Evolutionary conservation across 2,113 vertebrate genomes (phyloP).

Genomic region (Oreochromis niloticus): DNA sequence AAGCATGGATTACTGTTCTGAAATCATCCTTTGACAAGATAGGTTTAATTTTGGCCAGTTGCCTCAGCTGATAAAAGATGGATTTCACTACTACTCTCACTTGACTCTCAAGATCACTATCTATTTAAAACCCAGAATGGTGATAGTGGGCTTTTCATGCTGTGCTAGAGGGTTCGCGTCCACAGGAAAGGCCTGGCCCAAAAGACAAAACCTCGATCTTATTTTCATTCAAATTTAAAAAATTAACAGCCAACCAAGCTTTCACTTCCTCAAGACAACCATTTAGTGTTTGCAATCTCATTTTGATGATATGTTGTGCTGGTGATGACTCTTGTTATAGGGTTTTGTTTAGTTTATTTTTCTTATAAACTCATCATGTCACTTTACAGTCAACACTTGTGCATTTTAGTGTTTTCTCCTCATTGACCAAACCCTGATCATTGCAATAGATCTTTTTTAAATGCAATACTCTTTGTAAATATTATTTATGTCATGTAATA

Average conservation of each 20-base stretch:
- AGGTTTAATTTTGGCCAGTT: not conserved
- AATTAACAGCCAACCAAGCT: not conserved
- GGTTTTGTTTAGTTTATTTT: not conserved
- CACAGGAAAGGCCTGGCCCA: not conserved
- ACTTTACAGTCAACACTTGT: not conserved
- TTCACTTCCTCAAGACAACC: not conserved
- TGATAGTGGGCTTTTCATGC: not conserved
- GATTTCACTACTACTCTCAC: not conserved
- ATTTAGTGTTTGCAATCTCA: not conserved
- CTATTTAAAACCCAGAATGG: not conserved
- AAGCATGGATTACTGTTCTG: not conserved
- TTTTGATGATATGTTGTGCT: not conserved
- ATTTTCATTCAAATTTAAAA: not conserved
- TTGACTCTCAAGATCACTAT: not conserved
- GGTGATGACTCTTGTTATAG: not conserved
- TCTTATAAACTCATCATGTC: not conserved
- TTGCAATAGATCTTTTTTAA: not conserved
- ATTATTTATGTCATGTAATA: not conserved
- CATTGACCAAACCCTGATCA: not conserved
- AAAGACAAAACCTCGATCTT: not conserved
- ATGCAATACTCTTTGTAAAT: not conserved
- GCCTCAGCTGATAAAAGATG: not conserved
- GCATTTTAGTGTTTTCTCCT: not conserved
- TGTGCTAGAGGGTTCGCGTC: accelerated
- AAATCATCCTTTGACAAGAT: not conserved